These are phyloP conservation scores for Callopanchax toddi DNA, from an alignment of 2,113 vertebrate species.

Conservation along the genomic window DNA sequence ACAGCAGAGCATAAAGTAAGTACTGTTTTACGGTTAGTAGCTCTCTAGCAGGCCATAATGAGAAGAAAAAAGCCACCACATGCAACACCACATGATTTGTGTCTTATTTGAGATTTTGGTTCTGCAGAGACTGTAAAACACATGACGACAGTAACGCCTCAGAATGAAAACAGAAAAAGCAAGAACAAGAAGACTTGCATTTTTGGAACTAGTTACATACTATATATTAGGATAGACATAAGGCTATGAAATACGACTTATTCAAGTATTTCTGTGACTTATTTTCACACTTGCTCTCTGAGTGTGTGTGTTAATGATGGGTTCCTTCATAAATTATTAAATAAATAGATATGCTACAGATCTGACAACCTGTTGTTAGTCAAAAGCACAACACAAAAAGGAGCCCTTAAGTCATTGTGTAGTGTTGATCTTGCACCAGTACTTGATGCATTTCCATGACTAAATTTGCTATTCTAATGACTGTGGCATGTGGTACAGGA, in stretches of 20 bases:
- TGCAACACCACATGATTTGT: slow-evolving; percentile 45
- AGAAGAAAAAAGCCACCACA: slow-evolving; percentile 37
- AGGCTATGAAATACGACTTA: no score
- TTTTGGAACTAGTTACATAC: no score
- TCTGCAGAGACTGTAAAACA: slow-evolving; percentile 23
- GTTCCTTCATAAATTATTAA: no score
- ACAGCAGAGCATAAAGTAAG: slow-evolving; percentile 15
- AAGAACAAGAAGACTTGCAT: background rate
- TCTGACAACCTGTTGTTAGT: background rate
- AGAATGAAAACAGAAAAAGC: background rate
- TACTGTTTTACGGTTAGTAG: slow-evolving; percentile 25
- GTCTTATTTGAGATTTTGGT: slow-evolving; percentile 28
- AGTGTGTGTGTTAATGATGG: no score
- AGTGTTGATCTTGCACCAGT: background rate
- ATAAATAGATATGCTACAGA: background rate
- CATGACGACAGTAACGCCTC: slow-evolving; percentile 4
- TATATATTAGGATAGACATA: no score
- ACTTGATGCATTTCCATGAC: slow-evolving; percentile 19
- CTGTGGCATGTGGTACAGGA: slow-evolving; percentile 20
- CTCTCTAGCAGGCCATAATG: background rate
- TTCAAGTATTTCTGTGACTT: no score
- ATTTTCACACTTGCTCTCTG: no score
- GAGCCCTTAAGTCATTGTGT: background rate
- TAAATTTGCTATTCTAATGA: slow-evolving; percentile 63
- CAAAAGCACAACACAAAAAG: background rate